Evolutionary conservation across 2,113 vertebrate species (phyloP), one percentile per base, ranked within the genome.

Genomic region (Phainopepla nitens): DNA sequence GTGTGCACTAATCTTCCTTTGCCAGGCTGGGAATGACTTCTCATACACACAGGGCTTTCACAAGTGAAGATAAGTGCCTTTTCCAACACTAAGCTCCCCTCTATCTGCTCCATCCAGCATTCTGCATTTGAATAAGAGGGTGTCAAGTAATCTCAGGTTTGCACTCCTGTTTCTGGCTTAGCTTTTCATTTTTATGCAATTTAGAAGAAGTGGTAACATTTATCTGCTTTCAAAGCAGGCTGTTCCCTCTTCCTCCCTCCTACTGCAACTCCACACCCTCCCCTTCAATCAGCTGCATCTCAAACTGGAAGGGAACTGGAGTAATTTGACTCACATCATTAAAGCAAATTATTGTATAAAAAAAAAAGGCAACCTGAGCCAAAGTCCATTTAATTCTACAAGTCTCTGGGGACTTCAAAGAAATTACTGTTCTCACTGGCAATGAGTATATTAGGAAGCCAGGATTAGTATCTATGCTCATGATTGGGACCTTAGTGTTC

Each of bases 21-120:
- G 49, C 91, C 60, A 60, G 60, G 41, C 69, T 78, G 56, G 28
- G 33, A 41, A 77, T 83, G 85, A 56, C 31, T 88, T 90, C 75
- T 88, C 76, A 81, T n/a, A 61, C 39, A 82, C 61, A 57, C 13
- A 77, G 49, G 29, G 41, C 42, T 68, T 90, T 90, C 87, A 86
- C 64, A 89, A 89, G 64, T 33, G 80, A 94, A 90, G 79, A 75
- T 86, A 94, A 96, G 82, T 86, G 69, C 69, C 72, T 93, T 90
- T 95, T 87, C 85, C 78, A 82, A 24, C 69, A 60, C 82, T 84
- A 90, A 96, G 72, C 78, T 91, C 58, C 66, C 82, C 83, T 73
- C 9, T 89, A 86, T 90, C 88, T 93, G 70, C 72, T 90, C 78
- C 51, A 70, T 82, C n/a, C 60, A 92, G 68, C 47, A 66, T 79